phyloP scores from a whole-genome alignment of 2,113 vertebrate genomes.

The Notiomystis cincta region DNA sequence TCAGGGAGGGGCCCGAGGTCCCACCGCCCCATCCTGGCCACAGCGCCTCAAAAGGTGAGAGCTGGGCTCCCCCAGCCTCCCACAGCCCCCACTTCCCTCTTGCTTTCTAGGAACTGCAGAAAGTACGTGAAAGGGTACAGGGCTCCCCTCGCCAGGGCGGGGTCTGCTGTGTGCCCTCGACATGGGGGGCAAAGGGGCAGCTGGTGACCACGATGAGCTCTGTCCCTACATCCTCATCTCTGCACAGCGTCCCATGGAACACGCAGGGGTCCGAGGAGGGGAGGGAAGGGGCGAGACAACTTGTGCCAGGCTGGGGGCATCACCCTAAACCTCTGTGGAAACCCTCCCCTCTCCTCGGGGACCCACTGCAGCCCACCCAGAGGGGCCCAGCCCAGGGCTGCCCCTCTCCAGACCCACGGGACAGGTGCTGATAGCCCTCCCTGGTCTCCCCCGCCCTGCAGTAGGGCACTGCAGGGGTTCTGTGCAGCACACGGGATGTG shows the following conservation, averaged over 20 bases:
- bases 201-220: neutral
- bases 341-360: rapidly evolving
- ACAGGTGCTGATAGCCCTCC: rapidly evolving
- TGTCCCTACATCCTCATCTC: rapidly evolving
- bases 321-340: neutral
- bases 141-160: rapidly evolving
- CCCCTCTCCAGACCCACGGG: rapidly evolving
- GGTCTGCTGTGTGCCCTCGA: rapidly evolving
- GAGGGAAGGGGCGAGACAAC: neutral
- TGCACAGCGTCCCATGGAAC: neutral
- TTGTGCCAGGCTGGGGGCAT: rapidly evolving
- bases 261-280: rapidly evolving
- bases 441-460: rapidly evolving
- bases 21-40: rapidly evolving
- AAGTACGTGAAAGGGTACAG: neutral
- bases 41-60: neutral
- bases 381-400: neutral
- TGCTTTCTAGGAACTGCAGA: slow-evolving; percentile 35
- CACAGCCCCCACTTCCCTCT: neutral
- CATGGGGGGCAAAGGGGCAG: neutral
- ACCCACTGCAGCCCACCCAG: rapidly evolving
- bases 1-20: neutral
- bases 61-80: neutral
- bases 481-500: rapidly evolving
- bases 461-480: rapidly evolving